These are phyloP conservation scores for Istiophorus platypterus DNA, from an alignment of 2,113 vertebrate species.

Conservation along the genomic window DNA sequence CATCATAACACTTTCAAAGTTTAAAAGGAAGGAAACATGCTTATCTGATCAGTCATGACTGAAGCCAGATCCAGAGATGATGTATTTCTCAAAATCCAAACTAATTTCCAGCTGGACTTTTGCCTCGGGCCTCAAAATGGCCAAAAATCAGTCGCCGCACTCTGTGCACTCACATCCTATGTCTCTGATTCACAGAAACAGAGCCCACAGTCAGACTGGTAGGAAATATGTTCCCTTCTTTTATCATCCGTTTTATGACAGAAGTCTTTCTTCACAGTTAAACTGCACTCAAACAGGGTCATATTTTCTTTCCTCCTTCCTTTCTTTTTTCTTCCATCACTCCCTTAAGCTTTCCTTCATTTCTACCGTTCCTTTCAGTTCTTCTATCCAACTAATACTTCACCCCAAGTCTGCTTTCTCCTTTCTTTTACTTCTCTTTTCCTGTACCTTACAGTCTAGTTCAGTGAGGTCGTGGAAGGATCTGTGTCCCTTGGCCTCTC, in stretches of 20 bases:
- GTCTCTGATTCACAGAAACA: slow-evolving; percentile 28
- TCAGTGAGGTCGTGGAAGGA: slow-evolving; percentile 68
- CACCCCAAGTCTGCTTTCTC: background rate
- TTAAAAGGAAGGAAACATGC: slow-evolving; percentile 63
- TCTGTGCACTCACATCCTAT: slow-evolving; percentile 38
- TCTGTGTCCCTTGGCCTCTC: slow-evolving; percentile 72
- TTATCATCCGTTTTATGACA: slow-evolving; percentile 62
- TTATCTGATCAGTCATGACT: slow-evolving; percentile 71
- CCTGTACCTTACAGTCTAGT: slow-evolving; percentile 12
- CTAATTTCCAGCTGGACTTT: slow-evolving; percentile 67
- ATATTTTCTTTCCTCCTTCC: slow-evolving; percentile 11
- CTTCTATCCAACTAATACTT: slow-evolving; percentile 17
- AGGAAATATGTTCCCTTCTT: slow-evolving; percentile 46
- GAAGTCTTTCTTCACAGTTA: slow-evolving; percentile 55
- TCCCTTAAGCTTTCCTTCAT: slow-evolving; percentile 30
- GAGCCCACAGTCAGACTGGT: slow-evolving; percentile 36
- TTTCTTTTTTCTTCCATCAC: slow-evolving; percentile 11
- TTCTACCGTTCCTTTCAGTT: slow-evolving; percentile 13
- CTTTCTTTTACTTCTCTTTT: slow-evolving; percentile 20
- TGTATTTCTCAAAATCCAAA: slow-evolving; percentile 73
- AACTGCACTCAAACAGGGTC: slow-evolving; percentile 30
- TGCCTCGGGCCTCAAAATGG: slow-evolving; percentile 62
- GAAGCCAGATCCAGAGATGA: slow-evolving; percentile 66
- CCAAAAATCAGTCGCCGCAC: slow-evolving; percentile 56
- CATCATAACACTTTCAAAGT: slow-evolving; percentile 55